Base-by-base conservation (phyloP, 2,797 vertebrate species). In the Danio kyathit region DNA sequence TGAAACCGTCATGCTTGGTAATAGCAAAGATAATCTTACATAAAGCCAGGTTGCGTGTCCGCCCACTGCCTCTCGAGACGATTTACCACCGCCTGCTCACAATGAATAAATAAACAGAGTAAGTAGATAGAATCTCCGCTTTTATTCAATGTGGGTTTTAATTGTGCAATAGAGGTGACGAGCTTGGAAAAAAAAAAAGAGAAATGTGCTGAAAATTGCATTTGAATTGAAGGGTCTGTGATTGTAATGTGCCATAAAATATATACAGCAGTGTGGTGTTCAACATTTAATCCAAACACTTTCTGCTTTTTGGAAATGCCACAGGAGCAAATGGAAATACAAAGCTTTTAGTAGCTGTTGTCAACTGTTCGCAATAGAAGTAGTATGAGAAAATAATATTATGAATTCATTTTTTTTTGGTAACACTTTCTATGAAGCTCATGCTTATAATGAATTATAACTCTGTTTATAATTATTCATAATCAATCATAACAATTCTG, bases 41-140 rank as follows among this genome's bases (percentile, higher is more conserved):
- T 86, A 90, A 91, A 90, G 91, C 86, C 85, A 76, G 83, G 84
- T 72, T 85, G 83, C 77, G 87, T 86, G 81, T 83, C 74, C 85
- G 82, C 84, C 84, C 78, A 70, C 38, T 57, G 86, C 85, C 87
- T 86, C 87, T 88, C 87, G 87, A 86, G 88, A 88, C 76, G 76
- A 89, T 93, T 91, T 89, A 90, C 86, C 85, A 83, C 79, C 84
- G 85, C 87, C 89, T 85, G 74, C 76, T 90, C 88, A 88, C 91
- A 84, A 91, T 92, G 90, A 93, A 92, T 91, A 92, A 89, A 91
- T 90, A 92, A 92, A 91, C 84, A 90, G 89, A 88, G 87, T 88
- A 91, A 91, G 87, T 88, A 88, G 73, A 71, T 80, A 11, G 40
- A 87, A 87, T 88, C 85, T 46, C 72, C n/a, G 61, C 79, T 81